Base-by-base conservation (phyloP, 2,113 vertebrate species). In the Seriola aureovittata region DNA sequence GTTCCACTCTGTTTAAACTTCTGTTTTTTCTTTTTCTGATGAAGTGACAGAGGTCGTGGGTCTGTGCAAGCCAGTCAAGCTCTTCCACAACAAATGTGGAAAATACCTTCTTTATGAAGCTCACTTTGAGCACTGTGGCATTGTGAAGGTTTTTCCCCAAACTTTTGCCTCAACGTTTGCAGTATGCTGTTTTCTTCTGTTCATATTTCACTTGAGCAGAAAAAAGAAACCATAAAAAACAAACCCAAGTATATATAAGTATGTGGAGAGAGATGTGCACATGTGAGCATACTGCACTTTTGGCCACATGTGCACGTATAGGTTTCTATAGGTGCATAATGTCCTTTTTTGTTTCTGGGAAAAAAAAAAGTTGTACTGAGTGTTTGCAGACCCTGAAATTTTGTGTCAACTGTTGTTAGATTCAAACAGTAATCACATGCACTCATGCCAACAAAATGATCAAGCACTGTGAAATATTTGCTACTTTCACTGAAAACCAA, bases 371-470 rank as follows among this genome's bases (percentile, higher is more conserved):
- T 70, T 78, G 50, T 58, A 9, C 38, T 10, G 21, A 80, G 32
- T 52, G 76, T 64, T 32, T 42, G 46, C 42, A 79, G 46, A 62
- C 71, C 21, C 5, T 66, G 62, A 71, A 62, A 54, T 58, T 38
- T n/a, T 69, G n/a, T 64, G 44, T 68, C 71, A 78, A 4, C 38
- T 59, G 25, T 46, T 42, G 40, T 78, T 70, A 48, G 19, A n/a
- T 60, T 80, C 55, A 86, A 79, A 69, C 13, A 3, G 23, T 6
- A 71, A 66, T 79, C 64, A 79, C 3, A 64, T 68, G 48, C 16
- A 13, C 19, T 65, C 19, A 7, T 52, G 29, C 44, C 73, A 84
- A 73, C 54, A 70, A 52, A 86, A 34, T 73, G 59, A 73, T 50
- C 13, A 34, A 62, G 9, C 6, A 9, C 23, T 38, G 52, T 55